phyloP scores from a whole-genome alignment of 2,113 vertebrate species.

The Oryzias curvinotus region DNA sequence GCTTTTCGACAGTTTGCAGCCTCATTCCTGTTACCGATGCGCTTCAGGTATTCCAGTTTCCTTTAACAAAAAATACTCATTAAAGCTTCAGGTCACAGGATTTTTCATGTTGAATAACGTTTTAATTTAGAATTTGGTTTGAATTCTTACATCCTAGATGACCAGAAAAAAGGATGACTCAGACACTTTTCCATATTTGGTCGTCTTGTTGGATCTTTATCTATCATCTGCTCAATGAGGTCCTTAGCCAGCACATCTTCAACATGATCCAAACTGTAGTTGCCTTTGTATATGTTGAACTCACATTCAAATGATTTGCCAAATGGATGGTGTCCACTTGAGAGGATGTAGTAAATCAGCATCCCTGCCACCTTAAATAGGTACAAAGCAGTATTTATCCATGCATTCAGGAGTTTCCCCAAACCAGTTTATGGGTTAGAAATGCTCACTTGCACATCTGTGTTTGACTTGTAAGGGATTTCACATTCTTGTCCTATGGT shows the following conservation, averaged over 20 bases:
- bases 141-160: slow-evolving; percentile 12
- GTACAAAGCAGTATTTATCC: not conserved
- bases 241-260: slow-evolving; percentile 61
- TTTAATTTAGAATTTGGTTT: not conserved
- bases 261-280: slow-evolving; percentile 55
- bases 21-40: slow-evolving; percentile 32
- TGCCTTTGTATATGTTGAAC: slow-evolving; percentile 36
- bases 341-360: slow-evolving; percentile 69
- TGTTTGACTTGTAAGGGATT: slow-evolving; percentile 56
- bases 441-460: slow-evolving; percentile 65
- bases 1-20: slow-evolving; percentile 12
- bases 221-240: slow-evolving; percentile 67
- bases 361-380: slow-evolving; percentile 68
- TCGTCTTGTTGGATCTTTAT: slow-evolving; percentile 42
- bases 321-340: slow-evolving; percentile 71
- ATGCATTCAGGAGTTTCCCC: not conserved
- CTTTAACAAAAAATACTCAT: slow-evolving; percentile 20
- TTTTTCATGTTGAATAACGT: too few relatives aligned
- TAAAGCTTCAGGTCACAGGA: too few relatives aligned
- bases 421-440: rapidly evolving
- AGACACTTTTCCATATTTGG: slow-evolving; percentile 58
- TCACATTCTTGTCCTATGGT: slow-evolving; percentile 21
- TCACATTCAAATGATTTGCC: slow-evolving; percentile 19
- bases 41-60: slow-evolving; percentile 53
- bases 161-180: slow-evolving; percentile 71